Conservation (phyloP, 2,888 invertebrate genomes). For the Limenitis camilla region DNA sequence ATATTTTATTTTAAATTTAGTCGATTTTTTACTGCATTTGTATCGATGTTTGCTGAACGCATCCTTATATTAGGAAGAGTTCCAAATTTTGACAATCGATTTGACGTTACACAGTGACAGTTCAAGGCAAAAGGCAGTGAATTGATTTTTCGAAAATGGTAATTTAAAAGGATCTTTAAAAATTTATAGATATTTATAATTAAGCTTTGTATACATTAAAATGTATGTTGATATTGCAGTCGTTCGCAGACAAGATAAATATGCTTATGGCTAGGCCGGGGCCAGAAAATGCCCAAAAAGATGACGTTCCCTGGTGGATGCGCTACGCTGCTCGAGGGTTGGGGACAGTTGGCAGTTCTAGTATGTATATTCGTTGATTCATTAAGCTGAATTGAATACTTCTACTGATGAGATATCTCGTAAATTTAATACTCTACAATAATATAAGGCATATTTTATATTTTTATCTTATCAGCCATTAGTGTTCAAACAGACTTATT, state of each 20-base stretch:
- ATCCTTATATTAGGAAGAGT: too few species aligned
- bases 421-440: neutral
- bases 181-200: constrained; percentile 35
- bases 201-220: constrained; percentile 26
- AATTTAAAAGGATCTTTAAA: constrained; percentile 34
- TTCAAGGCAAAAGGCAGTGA: constrained; percentile 37
- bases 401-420: neutral
- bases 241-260: constrained; percentile 85
- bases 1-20: too few species aligned
- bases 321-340: constrained; percentile 88
- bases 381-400: neutral
- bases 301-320: constrained; percentile 92
- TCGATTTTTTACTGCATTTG: too few species aligned
- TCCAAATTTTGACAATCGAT: constrained; percentile 48
- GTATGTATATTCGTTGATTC: constrained; percentile 74
- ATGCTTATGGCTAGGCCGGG: constrained; percentile 87
- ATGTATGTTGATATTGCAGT: constrained; percentile 68
- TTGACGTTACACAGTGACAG: too few species aligned
- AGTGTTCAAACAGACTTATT: constrained; percentile 19
- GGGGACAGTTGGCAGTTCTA: constrained; percentile 87
- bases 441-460: neutral
- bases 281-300: constrained; percentile 83
- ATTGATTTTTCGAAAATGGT: constrained; percentile 73
- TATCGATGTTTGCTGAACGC: too few species aligned
- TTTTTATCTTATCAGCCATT: constrained; percentile 29